Base-by-base conservation (phyloP, 2,888 invertebrate genomes). In the Tachina lurida region DNA sequence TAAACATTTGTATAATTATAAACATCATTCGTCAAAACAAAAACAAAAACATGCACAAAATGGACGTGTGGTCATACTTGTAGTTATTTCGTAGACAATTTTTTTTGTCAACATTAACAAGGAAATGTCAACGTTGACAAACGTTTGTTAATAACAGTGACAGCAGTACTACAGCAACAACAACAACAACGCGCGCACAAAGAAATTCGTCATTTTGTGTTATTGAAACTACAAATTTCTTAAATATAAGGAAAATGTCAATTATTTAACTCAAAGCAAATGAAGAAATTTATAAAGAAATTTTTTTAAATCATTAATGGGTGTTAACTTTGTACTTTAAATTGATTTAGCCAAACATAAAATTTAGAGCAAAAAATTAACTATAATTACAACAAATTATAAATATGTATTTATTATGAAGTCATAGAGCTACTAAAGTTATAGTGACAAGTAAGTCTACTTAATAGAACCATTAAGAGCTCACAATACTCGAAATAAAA, bases 191-290 rank as follows among this genome's bases (percentile, higher is more conserved):
- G 56, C 19, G 81, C 84, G 70, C 68, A 84, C 86, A 90, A 90
- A 89, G 88, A 90, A 90, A 90, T 90, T 89, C 89, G 88, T 89
- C 88, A 90, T 90, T 89, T 89, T 90, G 88, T 22, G 70, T 65
- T 71, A 79, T 84, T 84, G 62, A 76, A 80, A 73, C 49, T 58
- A 68, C 52, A 60, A 81, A 15, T 70, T 70, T 56, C 12, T 63
- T 45, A 45, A 60, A 74, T 54, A 58, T 15, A 74, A 67, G 54
- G 58, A 81, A 81, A 81, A 68, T 74, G 74, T 74, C 67, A 81
- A 68, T 74, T 68, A 68, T 74, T 74, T 74, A 67, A 17, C 4
- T 60, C 39, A 19, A 17, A 47, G 7, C 7, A 31, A 31, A 31
- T 7, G 47, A 74, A 41, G 49, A 39, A 19, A 52, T 39, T 41